Base-by-base conservation (phyloP, 2,113 vertebrate genomes). In the Oophaga pumilio region DNA sequence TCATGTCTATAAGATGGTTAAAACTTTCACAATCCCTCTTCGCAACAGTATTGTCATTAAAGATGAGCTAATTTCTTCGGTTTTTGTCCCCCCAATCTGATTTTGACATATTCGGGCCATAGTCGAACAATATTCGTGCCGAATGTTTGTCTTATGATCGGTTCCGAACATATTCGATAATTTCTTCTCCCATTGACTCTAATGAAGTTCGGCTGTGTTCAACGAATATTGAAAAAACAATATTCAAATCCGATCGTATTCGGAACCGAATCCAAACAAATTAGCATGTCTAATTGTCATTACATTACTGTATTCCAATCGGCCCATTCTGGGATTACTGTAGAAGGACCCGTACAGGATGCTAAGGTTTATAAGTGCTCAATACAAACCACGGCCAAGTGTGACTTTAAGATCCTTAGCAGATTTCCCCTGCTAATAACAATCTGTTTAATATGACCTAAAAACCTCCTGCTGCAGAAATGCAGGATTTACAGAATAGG, bases 391-490 rank as follows among this genome's bases (percentile, higher is more conserved):
- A 5, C 11, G 26, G 11, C 15, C 0, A 13, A 24, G 8, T 78
- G 7, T 56, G 14, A 15, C 15, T 78, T 56, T 56, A 78, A 78
- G 0, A 82, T 50, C 33, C 22, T 8, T 8, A n/a, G 28, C 59
- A n/a, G 43, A 49, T 66, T 68, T 53, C 49, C 49, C 81, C 20
- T 13, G 49, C 49, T 83, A 53, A 83, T 62, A 83, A 26, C 22
- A 50, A 69, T 66, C 43, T 83, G 43, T 53, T 68, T 7, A 20
- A 68, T 53, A 53, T 83, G 62, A 83, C 81, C 81, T 83, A 68
- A 69, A 83, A 83, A 26, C 43, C 62, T 43, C 14, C 33, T 53
- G 6, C 62, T 52, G n/a, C 24, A 66, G 62, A 53, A 68, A 69
- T 22, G n/a, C 52, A 82, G 33, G 80, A 49, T 33, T 82, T 50